A percentile compares a stretch with the other conserved stretches of the same genome.
Conservation (phyloP, 2,888 invertebrate species). For the Parnassius glacialis region DNA sequence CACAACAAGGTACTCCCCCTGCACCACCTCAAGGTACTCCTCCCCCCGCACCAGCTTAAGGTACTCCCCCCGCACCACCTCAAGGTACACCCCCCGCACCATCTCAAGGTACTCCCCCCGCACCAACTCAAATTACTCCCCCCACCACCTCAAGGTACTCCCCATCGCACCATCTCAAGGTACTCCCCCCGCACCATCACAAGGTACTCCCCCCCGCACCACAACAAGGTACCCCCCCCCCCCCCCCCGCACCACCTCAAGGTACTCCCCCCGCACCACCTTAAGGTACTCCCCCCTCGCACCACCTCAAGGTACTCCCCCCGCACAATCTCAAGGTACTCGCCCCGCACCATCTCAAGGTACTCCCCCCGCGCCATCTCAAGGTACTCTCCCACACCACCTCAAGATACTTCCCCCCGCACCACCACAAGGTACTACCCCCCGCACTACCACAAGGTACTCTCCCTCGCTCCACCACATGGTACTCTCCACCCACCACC, state of each 20-base stretch:
- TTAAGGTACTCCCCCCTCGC: neutral
- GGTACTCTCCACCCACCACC: neutral
- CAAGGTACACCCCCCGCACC: neutral
- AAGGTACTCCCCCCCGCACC: too few species aligned
- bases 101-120: too few species aligned
- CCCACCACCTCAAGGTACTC: slow-evolving; percentile 5
- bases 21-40: slow-evolving; percentile 4
- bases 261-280: too few species aligned
- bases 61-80: neutral
- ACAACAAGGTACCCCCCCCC: too few species aligned
- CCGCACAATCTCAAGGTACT: slow-evolving; percentile 1
- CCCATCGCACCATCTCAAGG: neutral
- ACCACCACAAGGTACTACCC: neutral
- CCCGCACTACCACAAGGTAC: too few species aligned
- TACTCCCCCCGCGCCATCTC: too few species aligned
- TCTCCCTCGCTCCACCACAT: neutral
- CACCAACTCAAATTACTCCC: neutral
- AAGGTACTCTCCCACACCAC: too few species aligned
- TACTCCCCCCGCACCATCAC: too few species aligned
- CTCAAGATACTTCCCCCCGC: neutral
- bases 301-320: neutral
- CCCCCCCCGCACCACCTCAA: neutral
- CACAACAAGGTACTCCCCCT: too few species aligned
- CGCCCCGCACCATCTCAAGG: too few species aligned
- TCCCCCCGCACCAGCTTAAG: too few species aligned